Conservation (phyloP, 2,888 invertebrate genomes). For the Baronia brevicornis region DNA sequence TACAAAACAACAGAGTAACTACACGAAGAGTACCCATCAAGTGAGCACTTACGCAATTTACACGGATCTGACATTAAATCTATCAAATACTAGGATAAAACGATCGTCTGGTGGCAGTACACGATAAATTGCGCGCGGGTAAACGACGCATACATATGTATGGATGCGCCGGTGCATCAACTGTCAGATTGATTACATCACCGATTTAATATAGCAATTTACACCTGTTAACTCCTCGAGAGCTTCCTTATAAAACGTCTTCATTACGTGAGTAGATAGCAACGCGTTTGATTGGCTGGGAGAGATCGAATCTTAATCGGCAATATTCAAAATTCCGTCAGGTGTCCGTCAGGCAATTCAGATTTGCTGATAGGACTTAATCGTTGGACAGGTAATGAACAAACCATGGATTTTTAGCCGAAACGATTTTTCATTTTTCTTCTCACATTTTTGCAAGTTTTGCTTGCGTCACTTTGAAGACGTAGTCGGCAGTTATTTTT, state of each 20-base stretch:
- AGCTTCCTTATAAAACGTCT: slow-evolving; percentile 39
- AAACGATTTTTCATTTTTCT: too few relatives aligned
- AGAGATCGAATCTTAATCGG: slow-evolving; percentile 11
- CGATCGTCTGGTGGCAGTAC: not conserved
- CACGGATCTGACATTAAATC: not conserved
- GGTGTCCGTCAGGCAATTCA: slow-evolving; percentile 26
- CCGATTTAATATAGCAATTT: slow-evolving; percentile 57
- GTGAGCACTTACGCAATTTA: slow-evolving; percentile 1
- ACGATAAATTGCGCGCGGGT: slow-evolving; percentile 8
- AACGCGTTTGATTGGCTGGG: slow-evolving; percentile 9
- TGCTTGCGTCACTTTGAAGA: too few relatives aligned
- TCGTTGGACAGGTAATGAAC: not conserved
- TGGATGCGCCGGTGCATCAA: slow-evolving; percentile 28
- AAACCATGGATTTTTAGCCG: too few relatives aligned
- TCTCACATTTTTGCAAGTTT: not conserved
- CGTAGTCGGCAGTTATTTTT: too few relatives aligned
- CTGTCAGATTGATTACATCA: slow-evolving; percentile 44
- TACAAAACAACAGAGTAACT: not conserved
- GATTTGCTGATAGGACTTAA: slow-evolving; percentile 1
- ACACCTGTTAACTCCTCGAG: slow-evolving; percentile 50
- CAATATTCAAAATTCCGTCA: slow-evolving; percentile 21
- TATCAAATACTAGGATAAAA: slow-evolving; percentile 8
- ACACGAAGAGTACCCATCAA: slow-evolving; percentile 4
- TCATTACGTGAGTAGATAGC: slow-evolving; percentile 23
- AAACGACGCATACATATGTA: slow-evolving; percentile 10